Percentiles rank a stretch among this genome's conserved stretches.
phyloP scores from a whole-genome alignment of 2,888 invertebrate genomes.

The Arge pagana region DNA sequence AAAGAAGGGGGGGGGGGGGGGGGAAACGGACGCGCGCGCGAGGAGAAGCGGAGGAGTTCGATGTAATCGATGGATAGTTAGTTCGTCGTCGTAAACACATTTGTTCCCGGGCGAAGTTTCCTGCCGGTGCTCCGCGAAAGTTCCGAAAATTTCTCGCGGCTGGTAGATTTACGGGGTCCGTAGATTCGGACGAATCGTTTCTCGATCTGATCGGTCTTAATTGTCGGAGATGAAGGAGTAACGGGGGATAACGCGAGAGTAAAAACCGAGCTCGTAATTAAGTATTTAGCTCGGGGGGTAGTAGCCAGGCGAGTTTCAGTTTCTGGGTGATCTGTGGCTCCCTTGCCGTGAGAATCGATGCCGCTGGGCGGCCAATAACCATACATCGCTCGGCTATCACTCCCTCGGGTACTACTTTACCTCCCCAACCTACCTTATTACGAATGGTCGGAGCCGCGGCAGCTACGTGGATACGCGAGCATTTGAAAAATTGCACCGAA shows the following conservation, averaged over 20 bases:
- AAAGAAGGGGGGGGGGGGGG: constrained; percentile 27
- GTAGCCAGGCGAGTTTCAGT: too few species aligned
- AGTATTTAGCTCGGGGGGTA: constrained; percentile 6
- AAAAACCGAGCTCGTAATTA: background rate
- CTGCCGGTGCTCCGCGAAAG: too few species aligned
- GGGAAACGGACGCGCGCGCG: background rate
- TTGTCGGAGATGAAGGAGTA: background rate
- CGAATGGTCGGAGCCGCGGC: constrained; percentile 26
- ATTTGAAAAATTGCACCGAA: constrained; percentile 14
- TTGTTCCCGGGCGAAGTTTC: too few species aligned
- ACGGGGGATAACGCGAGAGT: too few species aligned
- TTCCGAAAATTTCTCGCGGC: too few species aligned
- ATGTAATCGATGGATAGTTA: too few species aligned
- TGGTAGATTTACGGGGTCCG: too few species aligned
- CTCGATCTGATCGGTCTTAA: too few species aligned
- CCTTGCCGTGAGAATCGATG: constrained; percentile 53
- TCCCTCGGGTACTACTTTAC: constrained; percentile 46
- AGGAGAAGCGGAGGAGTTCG: background rate
- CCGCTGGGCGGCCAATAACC: constrained; percentile 57
- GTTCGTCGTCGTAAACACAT: too few species aligned
- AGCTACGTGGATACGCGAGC: constrained; percentile 24
- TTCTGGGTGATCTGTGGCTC: constrained; percentile 21
- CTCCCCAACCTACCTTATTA: constrained; percentile 32
- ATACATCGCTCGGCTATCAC: constrained; percentile 55
- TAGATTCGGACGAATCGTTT: too few species aligned